A percentile compares a stretch with the other conserved stretches of the same genome.
These are phyloP conservation scores for Drosophila leonis DNA, from an alignment of 2,888 invertebrate genomes.

Conservation along the genomic window DNA sequence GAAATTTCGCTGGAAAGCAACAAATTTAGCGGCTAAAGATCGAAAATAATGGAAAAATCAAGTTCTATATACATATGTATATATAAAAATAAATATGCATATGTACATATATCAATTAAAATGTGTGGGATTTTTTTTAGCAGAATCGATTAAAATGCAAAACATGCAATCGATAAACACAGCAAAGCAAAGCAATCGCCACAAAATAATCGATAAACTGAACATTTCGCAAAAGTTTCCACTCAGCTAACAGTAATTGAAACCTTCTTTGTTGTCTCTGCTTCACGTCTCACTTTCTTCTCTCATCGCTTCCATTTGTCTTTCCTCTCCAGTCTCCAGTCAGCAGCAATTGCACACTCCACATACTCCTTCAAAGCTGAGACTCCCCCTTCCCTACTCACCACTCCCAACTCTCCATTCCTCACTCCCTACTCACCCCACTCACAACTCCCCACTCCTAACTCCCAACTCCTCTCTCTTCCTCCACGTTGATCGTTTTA, in stretches of 20 bases:
- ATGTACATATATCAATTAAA: not conserved
- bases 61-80: not conserved
- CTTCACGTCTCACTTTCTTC: not conserved
- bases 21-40: constrained; percentile 17
- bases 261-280: not conserved
- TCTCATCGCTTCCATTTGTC: not conserved
- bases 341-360: not conserved
- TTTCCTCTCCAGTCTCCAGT: not conserved
- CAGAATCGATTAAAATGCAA: not conserved
- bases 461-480: not conserved
- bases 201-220: constrained; percentile 11
- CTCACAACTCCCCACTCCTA: not conserved
- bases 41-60: constrained; percentile 16
- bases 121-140: not conserved
- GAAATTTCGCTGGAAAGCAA: constrained; percentile 27
- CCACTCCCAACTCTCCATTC: not conserved
- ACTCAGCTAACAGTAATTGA: not conserved
- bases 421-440: not conserved
- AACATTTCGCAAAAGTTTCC: not conserved
- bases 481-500: constrained; percentile 51
- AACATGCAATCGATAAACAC: not conserved
- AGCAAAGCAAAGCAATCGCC: not conserved
- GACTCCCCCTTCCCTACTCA: not conserved
- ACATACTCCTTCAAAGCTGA: not conserved
- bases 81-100: not conserved